Evolutionary conservation across 2,888 invertebrate species (phyloP), one percentile per base, ranked within the genome.

Genomic region (Oscheius sp.): DNA sequence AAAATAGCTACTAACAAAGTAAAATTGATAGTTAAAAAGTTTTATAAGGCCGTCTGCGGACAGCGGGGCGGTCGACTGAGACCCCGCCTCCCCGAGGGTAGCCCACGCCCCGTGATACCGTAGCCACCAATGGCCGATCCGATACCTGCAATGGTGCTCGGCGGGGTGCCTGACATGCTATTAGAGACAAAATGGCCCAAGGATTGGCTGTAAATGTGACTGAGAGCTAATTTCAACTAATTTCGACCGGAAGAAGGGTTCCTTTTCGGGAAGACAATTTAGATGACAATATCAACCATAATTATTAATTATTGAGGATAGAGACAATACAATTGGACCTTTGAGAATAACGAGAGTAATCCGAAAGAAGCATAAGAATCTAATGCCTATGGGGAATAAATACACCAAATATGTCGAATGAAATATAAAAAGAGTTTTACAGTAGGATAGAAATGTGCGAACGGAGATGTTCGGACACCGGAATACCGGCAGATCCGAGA

Each of bases 21-120:
- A 59, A 25, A 70, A 70, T 70, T 58, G 70, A 70, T 35, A 70
- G 70, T 70, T 70, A 70, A 70, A 70, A 70, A 70, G 70, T 70
- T 70, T 70, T 70, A 70, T 70, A 70, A 70, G 70, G 70, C 70
- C 70, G 70, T 70, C 58, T 53, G 55, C 35, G 56, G 55, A 23
- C 41, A 55, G 56, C 43, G 55, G 55, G 69, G 35, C 43, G 69
- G 69, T 35, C 43, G 56, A 43, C 43, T 29, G 27, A 55, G 25
- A 25, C 25, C 56, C 49, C 43, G 56, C 69, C 53, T 49, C 66
- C 16, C 18, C 66, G 49, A 18, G 35, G 61, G 18, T 18, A 23
- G 21, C 43, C 9, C 16, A 3, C 43, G 21, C 18, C 43, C 29
- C 59, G 21, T n/a, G 35, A 35, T 35, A 35, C 35, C 35, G 35